Base-by-base conservation (phyloP, 2,797 vertebrate species). In the Thripadectes ignobilis region DNA sequence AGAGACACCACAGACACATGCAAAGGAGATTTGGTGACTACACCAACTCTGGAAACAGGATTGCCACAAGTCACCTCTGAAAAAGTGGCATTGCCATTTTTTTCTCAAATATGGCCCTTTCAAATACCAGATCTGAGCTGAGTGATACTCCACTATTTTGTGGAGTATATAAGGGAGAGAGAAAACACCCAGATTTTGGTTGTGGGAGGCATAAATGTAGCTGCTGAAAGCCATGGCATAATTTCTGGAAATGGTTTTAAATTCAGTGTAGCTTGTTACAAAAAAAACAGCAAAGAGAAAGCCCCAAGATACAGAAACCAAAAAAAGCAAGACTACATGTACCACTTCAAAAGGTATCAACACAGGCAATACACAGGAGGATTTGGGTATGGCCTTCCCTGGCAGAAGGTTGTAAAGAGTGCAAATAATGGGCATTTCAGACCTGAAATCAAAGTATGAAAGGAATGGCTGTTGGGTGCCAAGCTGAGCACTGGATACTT, bases 161-260 rank as follows among this genome's bases (percentile, higher is more conserved):
- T 29, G 52, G 52, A 13, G 11, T 54, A 22, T 89, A 52, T 46
- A 39, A 85, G 78, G 65, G 61, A 93, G 89, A 66, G 79, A 67
- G 68, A n/a, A 66, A 58, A 88, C 51, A 61, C 71, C 43, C 85
- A 92, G 94, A 49, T 78, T 95, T 83, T 3, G 88, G 29, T 85
- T 66, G 69, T 93, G 85, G 88, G 90, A 96, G 93, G 89, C 77
- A 79, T 34, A 55, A 66, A 45, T 32, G 83, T 51, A 83, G 83
- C 81, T 88, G 30, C 88, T 88, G 90, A 92, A 76, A 92, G 71
- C 85, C 58, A 3, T 32, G 32, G 80, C 71, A 17, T 59, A 39
- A 75, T 95, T 88, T 95, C 94, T 92, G 74, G 75, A 17, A 34
- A 20, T 10, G n/a, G 55, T 72, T 86, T 95, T 55, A 84, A 86